Evolutionary conservation across 2,797 vertebrate genomes (phyloP).

Genomic region (Octomys mimax): DNA sequence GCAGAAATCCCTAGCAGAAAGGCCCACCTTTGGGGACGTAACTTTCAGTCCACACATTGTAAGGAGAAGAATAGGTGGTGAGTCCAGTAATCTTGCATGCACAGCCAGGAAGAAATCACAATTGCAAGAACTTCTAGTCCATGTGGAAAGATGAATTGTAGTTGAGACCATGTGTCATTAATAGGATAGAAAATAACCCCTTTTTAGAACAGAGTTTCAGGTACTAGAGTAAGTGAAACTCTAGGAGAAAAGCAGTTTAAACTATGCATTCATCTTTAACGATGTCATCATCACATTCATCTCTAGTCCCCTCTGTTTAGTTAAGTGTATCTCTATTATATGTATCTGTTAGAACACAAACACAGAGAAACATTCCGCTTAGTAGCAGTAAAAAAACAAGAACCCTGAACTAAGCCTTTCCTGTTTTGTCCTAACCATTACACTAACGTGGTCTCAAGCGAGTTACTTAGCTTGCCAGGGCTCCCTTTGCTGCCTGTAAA

Average conservation of each 20-base stretch:
- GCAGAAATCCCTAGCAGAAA: constrained; percentile 1
- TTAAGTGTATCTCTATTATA: not conserved
- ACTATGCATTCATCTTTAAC: not conserved
- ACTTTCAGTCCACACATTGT: constrained; percentile 15
- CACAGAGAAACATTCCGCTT: not conserved
- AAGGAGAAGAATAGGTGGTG: not conserved
- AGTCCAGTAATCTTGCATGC: not conserved
- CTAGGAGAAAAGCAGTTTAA: not conserved
- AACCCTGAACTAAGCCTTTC: not conserved
- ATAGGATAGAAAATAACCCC: not conserved
- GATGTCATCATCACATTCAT: not conserved
- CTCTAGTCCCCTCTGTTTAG: not conserved
- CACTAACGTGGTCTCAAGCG: not conserved
- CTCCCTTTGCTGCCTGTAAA: constrained; percentile 33
- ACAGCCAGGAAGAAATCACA: constrained; percentile 25
- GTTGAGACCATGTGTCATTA: not conserved
- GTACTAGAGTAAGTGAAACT: not conserved
- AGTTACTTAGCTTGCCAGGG: not conserved
- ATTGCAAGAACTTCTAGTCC: not conserved
- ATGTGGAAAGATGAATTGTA: not conserved
- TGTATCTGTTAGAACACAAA: not conserved
- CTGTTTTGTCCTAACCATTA: not conserved
- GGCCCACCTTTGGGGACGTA: not conserved
- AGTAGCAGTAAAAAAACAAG: not conserved
- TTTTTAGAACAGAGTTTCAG: constrained; percentile 39